Percentiles rank a stretch among this genome's conserved stretches.
Evolutionary conservation across 1,140 invertebrate genomes (phyloP).

Genomic region (Mercenaria mercenaria): DNA sequence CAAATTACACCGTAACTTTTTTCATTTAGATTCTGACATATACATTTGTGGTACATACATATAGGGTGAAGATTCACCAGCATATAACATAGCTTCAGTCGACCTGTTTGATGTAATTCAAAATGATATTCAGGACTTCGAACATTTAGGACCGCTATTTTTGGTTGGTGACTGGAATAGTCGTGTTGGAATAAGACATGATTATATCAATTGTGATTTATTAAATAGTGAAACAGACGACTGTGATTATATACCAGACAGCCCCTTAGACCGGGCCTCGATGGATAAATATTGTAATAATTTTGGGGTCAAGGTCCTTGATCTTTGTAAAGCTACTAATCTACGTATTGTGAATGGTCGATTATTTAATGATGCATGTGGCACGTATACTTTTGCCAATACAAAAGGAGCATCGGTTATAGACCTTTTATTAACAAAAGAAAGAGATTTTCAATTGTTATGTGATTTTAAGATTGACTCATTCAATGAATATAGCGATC

Average conservation of each 20-base stretch:
- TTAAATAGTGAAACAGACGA: no score
- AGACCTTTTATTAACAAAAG: background rate
- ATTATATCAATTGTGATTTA: no score
- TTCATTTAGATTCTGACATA: background rate
- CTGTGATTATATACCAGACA: no score
- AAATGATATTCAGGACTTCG: conserved; percentile 17
- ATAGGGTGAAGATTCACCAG: conserved; percentile 15
- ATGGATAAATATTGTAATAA: no score
- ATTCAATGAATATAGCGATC: background rate
- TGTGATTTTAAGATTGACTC: background rate
- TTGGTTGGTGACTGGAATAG: background rate
- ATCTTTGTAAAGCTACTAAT: no score
- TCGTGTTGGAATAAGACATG: background rate
- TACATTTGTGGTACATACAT: conserved; percentile 12
- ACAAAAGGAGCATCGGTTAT: background rate
- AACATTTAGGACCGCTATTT: background rate
- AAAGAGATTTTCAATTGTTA: background rate
- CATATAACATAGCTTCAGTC: background rate
- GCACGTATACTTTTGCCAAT: no score
- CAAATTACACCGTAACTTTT: background rate
- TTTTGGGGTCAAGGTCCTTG: no score
- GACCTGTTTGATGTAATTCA: conserved; percentile 18
- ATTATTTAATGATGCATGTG: no score
- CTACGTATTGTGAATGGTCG: no score
- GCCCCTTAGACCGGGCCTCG: no score